phyloP scores from a whole-genome alignment of 2,888 invertebrate species.

The Lasioglossum zephyrum region DNA sequence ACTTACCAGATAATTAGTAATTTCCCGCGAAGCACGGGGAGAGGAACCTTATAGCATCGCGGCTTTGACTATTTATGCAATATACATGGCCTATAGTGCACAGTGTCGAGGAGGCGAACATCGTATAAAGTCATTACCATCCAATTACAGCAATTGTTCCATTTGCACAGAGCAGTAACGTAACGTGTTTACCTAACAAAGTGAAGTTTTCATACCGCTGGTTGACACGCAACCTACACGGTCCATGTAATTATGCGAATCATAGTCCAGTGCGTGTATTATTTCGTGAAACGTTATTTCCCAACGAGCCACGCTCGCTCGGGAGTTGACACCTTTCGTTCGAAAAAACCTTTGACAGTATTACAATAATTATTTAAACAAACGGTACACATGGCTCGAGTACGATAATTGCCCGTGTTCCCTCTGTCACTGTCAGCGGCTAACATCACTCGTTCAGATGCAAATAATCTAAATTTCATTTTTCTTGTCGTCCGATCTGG shows the following conservation, averaged over 20 bases:
- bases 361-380: neutral
- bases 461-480: slow-evolving; percentile 10
- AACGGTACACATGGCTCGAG: neutral
- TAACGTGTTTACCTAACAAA: neutral
- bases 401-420: slow-evolving; percentile 6
- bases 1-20: slow-evolving; percentile 2
- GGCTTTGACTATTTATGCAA: slow-evolving; percentile 7
- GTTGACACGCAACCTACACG: neutral
- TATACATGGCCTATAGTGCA: neutral
- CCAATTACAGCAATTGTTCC: slow-evolving; percentile 10
- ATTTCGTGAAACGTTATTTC: neutral
- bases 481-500: slow-evolving; percentile 24
- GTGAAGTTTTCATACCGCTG: neutral
- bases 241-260: slow-evolving; percentile 13
- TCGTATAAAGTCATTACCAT: neutral
- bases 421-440: neutral
- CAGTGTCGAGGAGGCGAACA: neutral
- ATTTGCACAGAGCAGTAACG: neutral
- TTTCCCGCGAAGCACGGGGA: neutral
- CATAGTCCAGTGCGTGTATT: neutral
- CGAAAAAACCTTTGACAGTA: neutral
- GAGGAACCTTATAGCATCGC: neutral
- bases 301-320: neutral
- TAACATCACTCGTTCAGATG: neutral
- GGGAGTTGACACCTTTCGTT: neutral